Evolutionary conservation across 2,888 invertebrate species (phyloP), one percentile per base, ranked within the genome.

Genomic region (Standfussiana lucernea): DNA sequence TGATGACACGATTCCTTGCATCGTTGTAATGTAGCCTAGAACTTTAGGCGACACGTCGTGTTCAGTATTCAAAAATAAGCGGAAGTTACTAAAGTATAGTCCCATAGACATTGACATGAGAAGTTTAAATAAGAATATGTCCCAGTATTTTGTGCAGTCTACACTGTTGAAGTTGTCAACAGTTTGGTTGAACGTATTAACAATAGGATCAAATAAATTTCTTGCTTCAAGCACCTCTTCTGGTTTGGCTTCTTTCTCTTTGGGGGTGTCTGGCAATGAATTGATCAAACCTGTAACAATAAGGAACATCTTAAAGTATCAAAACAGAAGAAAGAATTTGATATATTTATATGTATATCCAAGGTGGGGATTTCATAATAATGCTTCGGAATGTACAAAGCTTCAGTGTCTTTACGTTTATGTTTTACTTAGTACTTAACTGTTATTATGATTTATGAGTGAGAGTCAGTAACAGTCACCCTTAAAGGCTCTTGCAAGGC

Each of bases 11-110:
- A 94, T 90, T 75, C 96, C 97, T 86, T 97, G 96, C 65, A 97
- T 95, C 4, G 97, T 96, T 73, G 97, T 96, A 7, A 96, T 95
- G 83, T 97, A 97, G 0, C 97, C 97, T n/a, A 97, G 91, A 80
- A 94, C 90, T 79, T 94, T 94, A 5, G 96, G 96, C 18, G 96
- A 93, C n/a, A 97, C 89, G 7, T 93, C 83, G 80, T 95, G 97
- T 67, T 93, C 93, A 73, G 95, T 95, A 86, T 93, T 95, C 10
- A 97, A 83, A 74, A 95, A 95, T 35, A 97, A 77, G 8, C 95
- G 93, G 88, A 97, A 97, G 86, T 95, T 97, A 35, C 93, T 94
- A 86, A 95, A 97, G 84, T 96, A 97, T 75, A 96, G 92, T 8
- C 97, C 95, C 79, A 96, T 91, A 37, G 96, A 90, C 32, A 97